A percentile compares a stretch with the other conserved stretches of the same genome.
Evolutionary conservation across 2,797 vertebrate species (phyloP).

Genomic region (Ctenosaura bakeri): DNA sequence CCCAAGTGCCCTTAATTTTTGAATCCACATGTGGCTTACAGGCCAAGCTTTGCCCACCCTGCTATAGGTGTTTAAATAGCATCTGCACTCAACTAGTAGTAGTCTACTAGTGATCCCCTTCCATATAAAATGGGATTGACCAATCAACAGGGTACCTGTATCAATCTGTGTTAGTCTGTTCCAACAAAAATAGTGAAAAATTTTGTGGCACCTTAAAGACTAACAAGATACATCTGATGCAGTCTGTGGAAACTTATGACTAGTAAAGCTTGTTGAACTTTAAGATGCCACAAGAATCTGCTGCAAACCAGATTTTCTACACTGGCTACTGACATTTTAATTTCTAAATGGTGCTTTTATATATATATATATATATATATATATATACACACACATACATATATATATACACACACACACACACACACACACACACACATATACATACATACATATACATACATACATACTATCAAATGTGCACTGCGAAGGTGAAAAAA

Average conservation of each 20-base stretch:
- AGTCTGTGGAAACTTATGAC: neutral
- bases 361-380: slow-evolving; percentile 24
- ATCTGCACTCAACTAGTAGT: neutral
- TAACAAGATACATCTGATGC: no score
- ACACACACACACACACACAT: no score
- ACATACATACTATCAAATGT: neutral
- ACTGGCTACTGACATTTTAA: neutral
- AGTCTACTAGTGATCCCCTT: neutral
- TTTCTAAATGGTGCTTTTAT: slow-evolving; percentile 35
- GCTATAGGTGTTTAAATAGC: neutral
- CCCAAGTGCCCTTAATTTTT: no score
- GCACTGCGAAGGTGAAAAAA: slow-evolving; percentile 39
- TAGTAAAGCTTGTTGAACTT: neutral
- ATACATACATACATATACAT: no score
- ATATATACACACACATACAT: no score
- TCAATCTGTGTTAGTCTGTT: no score
- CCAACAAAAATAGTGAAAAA: no score
- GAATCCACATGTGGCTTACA: no score
- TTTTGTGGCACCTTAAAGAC: no score
- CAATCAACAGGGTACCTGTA: no score
- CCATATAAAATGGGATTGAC: neutral
- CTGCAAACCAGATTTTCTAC: neutral
- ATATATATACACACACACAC: no score
- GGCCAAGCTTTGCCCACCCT: neutral
- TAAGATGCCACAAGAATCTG: neutral